Base-by-base conservation (phyloP, 2,113 vertebrate genomes). In the Delphinapterus leucas region DNA sequence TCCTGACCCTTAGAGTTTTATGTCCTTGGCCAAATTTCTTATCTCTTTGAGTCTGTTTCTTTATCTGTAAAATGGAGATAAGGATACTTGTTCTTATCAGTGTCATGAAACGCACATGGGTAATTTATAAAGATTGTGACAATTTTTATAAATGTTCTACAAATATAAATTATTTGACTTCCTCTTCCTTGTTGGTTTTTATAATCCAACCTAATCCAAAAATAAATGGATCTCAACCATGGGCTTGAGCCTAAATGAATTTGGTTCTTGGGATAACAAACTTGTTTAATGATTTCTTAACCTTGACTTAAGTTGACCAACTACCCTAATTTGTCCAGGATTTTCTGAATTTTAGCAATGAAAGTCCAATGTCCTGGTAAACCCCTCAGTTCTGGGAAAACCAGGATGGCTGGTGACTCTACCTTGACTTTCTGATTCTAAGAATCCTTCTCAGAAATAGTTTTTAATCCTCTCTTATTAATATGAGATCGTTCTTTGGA, bases 11-110 rank as follows among this genome's bases (percentile, higher is more conserved):
- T 65, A 28, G 21, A 93, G 71, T 88, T 96, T 94, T 88, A 74
- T 88, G 33, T 88, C 0, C 65, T 88, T 88, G 28, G 53, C 3
- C 9, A 86, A 96, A 47, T 82, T 73, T 93, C 9, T 38, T 82
- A n/a, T 58, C n/a, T 80, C 63, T 96, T 74, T 94, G 36, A 67
- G 5, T 92, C 47, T 90, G 15, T 12, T 93, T 93, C 41, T 86
- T 95, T 95, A 88, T 58, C 25, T 90, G 5, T 84, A 93, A 80
- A 90, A 76, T 76, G 4, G 25, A 58, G 36, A 53, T 90, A 82
- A 95, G 67, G 18, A 88, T 71, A 67, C 1, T 55, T 73, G 11
- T 17, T 14, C 6, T 88, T 73, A 18, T 76, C 58, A 73, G 4
- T 85, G 65, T 88, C 73, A 77, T 96, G 23, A 61, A 90, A 65